Evolutionary conservation across 1,140 invertebrate genomes (phyloP).

Genomic region (Anoplolepis gracilipes): DNA sequence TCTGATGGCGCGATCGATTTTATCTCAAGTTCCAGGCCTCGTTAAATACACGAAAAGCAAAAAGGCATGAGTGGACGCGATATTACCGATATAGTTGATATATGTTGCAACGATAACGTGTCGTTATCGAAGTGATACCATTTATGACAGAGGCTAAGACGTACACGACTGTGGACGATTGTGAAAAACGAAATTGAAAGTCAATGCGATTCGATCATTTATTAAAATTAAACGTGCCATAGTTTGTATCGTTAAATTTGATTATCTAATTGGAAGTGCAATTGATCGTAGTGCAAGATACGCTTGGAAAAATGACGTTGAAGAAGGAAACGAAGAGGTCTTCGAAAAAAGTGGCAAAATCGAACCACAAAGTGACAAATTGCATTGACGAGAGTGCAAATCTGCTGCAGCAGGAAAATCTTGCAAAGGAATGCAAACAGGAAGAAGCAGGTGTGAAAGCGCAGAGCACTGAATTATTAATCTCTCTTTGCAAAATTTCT

Average conservation of each 20-base stretch:
- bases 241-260: not conserved
- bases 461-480: slow-evolving; percentile 35
- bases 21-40: slow-evolving; percentile 30
- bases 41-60: not conserved
- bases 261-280: not conserved
- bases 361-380: slow-evolving; percentile 56
- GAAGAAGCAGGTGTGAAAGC: slow-evolving; percentile 61
- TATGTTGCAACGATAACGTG: slow-evolving; percentile 46
- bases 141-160: not conserved
- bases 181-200: not conserved
- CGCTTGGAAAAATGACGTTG: slow-evolving; percentile 70
- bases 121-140: slow-evolving; percentile 35
- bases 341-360: slow-evolving; percentile 64
- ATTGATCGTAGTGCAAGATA: not conserved
- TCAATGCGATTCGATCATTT: slow-evolving; percentile 3
- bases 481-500: slow-evolving; percentile 21
- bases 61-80: slow-evolving; percentile 14
- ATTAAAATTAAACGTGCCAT: not conserved
- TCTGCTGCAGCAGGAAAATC: not conserved
- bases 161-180: not conserved
- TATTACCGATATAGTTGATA: slow-evolving; percentile 56
- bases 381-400: slow-evolving; percentile 36
- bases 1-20: slow-evolving; percentile 38
- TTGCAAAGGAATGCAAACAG: slow-evolving; percentile 54
- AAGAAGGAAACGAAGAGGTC: slow-evolving; percentile 74